Conservation (phyloP, 2,113 vertebrate species). For the Labeo rohita region DNA sequence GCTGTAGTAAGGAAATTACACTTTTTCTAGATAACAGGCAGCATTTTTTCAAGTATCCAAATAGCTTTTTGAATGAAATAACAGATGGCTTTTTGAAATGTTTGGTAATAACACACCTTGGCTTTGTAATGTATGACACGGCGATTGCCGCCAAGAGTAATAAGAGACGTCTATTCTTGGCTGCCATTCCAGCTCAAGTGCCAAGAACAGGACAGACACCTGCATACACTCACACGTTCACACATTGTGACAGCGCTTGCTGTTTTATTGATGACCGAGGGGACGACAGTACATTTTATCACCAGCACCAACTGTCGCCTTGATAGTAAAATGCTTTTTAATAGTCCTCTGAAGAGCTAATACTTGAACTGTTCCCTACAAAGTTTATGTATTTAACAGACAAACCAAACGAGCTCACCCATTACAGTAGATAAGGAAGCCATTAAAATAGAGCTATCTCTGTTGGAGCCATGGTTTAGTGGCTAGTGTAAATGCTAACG, state of each 20-base stretch:
- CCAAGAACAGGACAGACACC: conserved; percentile 35
- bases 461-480: background rate
- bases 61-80: background rate
- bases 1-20: background rate
- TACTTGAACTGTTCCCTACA: background rate
- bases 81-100: conserved; percentile 3
- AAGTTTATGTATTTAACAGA: background rate
- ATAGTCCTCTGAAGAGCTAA: background rate
- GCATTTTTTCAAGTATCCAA: background rate
- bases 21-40: background rate
- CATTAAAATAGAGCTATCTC: background rate
- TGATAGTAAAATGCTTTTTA: background rate
- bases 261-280: conserved; percentile 17
- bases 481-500: background rate
- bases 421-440: conserved; percentile 28
- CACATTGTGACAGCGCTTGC: conserved; percentile 7
- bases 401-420: background rate
- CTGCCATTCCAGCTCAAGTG: conserved; percentile 34
- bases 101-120: conserved; percentile 1
- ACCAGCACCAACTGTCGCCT: conserved; percentile 8
- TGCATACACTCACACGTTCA: conserved; percentile 5
- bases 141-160: conserved; percentile 26
- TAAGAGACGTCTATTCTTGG: conserved; percentile 40
- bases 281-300: background rate
- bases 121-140: conserved; percentile 8